Conservation (phyloP, 1,140 invertebrate species). For the Panagrolaimus sp. region DNA sequence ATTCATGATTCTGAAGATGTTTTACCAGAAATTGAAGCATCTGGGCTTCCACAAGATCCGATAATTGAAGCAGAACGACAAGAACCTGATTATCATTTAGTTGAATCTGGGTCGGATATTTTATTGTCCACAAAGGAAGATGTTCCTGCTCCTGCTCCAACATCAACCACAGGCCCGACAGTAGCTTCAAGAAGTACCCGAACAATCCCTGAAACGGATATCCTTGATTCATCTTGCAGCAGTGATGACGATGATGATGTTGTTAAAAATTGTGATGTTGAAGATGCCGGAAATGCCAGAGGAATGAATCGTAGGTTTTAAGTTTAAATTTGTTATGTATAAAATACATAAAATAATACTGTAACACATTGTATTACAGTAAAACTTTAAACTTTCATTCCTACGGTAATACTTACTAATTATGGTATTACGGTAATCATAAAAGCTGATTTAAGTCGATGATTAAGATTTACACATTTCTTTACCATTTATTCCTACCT, state of each 20-base stretch:
- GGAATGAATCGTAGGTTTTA: slow-evolving; percentile 29
- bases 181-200: neutral
- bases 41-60: neutral
- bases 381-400: too few species aligned
- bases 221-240: slow-evolving; percentile 29
- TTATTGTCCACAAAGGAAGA: neutral
- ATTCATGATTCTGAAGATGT: slow-evolving; percentile 15
- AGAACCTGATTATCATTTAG: slow-evolving; percentile 8
- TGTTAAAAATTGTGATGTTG: slow-evolving; percentile 25
- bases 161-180: neutral
- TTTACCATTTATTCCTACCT: too few species aligned
- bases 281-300: slow-evolving; percentile 16
- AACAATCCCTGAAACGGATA: slow-evolving; percentile 29
- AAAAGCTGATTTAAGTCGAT: too few species aligned
- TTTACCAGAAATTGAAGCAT: slow-evolving; percentile 12
- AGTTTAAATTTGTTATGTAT: too few species aligned
- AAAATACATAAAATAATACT: too few species aligned
- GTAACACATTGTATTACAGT: neutral
- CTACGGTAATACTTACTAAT: too few species aligned
- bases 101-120: neutral
- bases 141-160: neutral
- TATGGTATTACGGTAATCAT: too few species aligned
- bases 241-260: slow-evolving; percentile 31
- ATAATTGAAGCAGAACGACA: neutral
- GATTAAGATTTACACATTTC: too few species aligned